Evolutionary conservation across 2,888 invertebrate genomes (phyloP).

Genomic region (Macropis europaea): DNA sequence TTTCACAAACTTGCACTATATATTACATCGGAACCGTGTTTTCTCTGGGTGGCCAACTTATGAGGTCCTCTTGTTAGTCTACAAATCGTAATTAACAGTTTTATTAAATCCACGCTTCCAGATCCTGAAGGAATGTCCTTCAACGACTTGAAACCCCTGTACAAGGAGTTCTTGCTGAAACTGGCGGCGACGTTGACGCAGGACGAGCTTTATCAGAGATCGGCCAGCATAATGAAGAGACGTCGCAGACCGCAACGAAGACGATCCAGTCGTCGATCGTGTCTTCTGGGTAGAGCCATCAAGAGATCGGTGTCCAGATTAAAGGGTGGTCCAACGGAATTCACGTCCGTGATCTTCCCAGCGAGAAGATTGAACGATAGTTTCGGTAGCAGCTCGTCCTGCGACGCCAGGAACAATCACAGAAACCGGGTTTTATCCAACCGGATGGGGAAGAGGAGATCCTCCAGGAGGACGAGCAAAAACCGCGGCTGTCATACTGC

Average conservation of each 20-base stretch:
- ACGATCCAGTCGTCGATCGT: constrained; percentile 71
- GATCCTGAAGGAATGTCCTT: constrained; percentile 96
- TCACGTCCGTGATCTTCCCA: constrained; percentile 79
- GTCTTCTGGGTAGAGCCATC: constrained; percentile 76
- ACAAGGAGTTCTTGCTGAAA: constrained; percentile 93
- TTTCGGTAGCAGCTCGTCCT: constrained; percentile 77
- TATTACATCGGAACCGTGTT: too few species aligned
- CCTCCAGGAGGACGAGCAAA: constrained; percentile 67
- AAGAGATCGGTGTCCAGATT: constrained; percentile 77
- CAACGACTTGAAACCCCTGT: constrained; percentile 94
- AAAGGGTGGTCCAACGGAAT: constrained; percentile 77
- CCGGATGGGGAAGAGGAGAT: constrained; percentile 71
- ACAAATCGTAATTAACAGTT: too few species aligned
- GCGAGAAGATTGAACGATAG: constrained; percentile 76
- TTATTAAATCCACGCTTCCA: constrained; percentile 38
- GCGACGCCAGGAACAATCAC: constrained; percentile 73
- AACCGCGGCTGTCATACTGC: constrained; percentile 71
- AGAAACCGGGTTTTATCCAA: constrained; percentile 73
- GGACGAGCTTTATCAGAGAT: constrained; percentile 93
- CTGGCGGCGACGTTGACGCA: constrained; percentile 94
- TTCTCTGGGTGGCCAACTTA: too few species aligned
- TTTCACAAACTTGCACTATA: too few species aligned
- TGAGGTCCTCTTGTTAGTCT: too few species aligned
- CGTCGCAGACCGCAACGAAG: constrained; percentile 74
- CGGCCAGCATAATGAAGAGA: constrained; percentile 93